These are phyloP conservation scores for Sebastolobus altivelis DNA, from an alignment of 2,797 vertebrate species.

Conservation along the genomic window DNA sequence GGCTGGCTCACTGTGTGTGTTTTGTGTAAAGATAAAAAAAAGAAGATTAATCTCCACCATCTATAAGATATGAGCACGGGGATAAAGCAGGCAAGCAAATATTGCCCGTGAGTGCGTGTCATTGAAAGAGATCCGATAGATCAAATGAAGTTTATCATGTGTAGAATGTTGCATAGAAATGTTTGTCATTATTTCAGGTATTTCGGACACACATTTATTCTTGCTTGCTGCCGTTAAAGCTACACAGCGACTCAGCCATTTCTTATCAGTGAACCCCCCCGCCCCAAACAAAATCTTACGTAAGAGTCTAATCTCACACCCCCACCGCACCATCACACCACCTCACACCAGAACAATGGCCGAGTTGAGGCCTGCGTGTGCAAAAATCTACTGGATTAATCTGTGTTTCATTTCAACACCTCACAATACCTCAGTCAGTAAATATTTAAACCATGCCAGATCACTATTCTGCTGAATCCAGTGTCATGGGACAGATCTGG, in stretches of 20 bases:
- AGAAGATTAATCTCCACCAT: conserved; percentile 46
- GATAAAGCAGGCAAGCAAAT: neutral
- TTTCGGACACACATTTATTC: conserved; percentile 11
- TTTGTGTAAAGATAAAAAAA: conserved; percentile 42
- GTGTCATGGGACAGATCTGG: conserved; percentile 5
- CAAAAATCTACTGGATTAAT: conserved; percentile 28
- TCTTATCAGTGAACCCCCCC: conserved; percentile 45
- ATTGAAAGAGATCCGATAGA: neutral
- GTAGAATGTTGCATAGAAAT: conserved; percentile 13
- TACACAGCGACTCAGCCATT: neutral
- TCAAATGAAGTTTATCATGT: conserved; percentile 7
- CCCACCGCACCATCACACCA: conserved; percentile 32
- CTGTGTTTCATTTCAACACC: conserved; percentile 34
- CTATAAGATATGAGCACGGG: conserved; percentile 25
- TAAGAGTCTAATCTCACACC: conserved; percentile 62
- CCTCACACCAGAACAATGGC: conserved; percentile 58
- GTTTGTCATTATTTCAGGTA: conserved; percentile 1
- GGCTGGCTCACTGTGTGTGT: conserved; percentile 29
- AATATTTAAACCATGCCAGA: conserved; percentile 44
- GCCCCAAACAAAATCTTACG: conserved; percentile 43
- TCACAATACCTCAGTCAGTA: conserved; percentile 22
- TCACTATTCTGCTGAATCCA: neutral
- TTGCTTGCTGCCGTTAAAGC: conserved; percentile 13
- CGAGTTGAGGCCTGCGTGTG: conserved; percentile 20
- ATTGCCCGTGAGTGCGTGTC: neutral